Evolutionary conservation across 2,888 invertebrate genomes (phyloP).

Genomic region (Drosophila melanocephala): DNA sequence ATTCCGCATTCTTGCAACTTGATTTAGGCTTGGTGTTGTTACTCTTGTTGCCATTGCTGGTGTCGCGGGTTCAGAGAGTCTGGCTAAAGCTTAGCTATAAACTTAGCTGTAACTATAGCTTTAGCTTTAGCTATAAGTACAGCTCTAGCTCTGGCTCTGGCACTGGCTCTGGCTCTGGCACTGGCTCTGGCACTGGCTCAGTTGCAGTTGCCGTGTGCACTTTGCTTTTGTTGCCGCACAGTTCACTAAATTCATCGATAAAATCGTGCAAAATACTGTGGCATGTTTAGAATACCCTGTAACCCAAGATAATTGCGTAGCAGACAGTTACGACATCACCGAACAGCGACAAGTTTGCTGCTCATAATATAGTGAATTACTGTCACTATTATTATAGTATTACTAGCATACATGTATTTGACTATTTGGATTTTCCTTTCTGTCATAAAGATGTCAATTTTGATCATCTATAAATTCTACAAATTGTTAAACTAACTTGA

Average conservation of each 20-base stretch:
- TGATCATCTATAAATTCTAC: not conserved
- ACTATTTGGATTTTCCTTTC: not conserved
- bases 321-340: not conserved
- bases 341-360: not conserved
- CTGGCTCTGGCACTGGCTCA: constrained; percentile 5
- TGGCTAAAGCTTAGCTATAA: not conserved
- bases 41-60: constrained; percentile 29
- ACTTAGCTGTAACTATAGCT: constrained; percentile 8
- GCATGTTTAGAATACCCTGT: constrained; percentile 38
- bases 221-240: constrained; percentile 39
- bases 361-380: not conserved
- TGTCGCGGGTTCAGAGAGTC: constrained; percentile 41
- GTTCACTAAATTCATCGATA: constrained; percentile 50
- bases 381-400: too few species aligned
- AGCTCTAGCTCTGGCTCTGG: not conserved
- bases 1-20: constrained; percentile 81
- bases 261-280: constrained; percentile 58
- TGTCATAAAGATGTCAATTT: not conserved
- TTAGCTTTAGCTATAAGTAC: constrained; percentile 10
- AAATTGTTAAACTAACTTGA: not conserved
- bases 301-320: not conserved
- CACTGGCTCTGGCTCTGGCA: too few species aligned
- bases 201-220: constrained; percentile 44
- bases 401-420: too few species aligned
- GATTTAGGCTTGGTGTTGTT: constrained; percentile 77